Evolutionary conservation across 2,888 invertebrate genomes (phyloP).

Genomic region (Strigamia crassipes): DNA sequence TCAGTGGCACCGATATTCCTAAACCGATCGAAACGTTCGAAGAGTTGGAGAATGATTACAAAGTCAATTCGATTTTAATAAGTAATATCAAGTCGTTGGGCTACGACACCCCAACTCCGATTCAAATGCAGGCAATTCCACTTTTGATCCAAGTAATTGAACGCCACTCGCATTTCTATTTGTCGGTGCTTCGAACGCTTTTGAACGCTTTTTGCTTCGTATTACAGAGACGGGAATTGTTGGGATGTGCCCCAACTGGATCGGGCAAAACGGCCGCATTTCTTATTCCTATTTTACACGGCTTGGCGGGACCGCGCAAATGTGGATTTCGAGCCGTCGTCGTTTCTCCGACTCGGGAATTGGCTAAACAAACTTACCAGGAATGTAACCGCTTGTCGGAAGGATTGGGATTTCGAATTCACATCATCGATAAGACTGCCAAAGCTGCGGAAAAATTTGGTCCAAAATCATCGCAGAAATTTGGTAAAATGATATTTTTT

Average conservation of each 20-base stretch:
- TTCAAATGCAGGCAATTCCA: slow-evolving; percentile 78
- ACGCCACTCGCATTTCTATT: too few relatives aligned
- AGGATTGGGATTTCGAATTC: slow-evolving; percentile 72
- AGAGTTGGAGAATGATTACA: slow-evolving; percentile 66
- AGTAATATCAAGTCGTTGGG: slow-evolving; percentile 72
- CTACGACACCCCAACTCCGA: slow-evolving; percentile 78
- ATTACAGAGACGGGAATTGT: slow-evolving; percentile 73
- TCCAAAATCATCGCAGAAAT: slow-evolving; percentile 74
- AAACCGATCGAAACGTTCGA: slow-evolving; percentile 74
- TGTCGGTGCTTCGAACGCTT: too few relatives aligned
- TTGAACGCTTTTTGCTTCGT: too few relatives aligned
- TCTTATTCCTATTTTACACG: slow-evolving; percentile 82
- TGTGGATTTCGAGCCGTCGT: slow-evolving; percentile 84
- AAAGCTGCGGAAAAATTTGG: slow-evolving; percentile 74
- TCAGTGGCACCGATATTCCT: slow-evolving; percentile 78
- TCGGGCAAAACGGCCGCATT: slow-evolving; percentile 97
- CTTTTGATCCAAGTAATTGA: slow-evolving; percentile 74
- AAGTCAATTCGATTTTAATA: slow-evolving; percentile 65
- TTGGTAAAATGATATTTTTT: slow-evolving; percentile 64
- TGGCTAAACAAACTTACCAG: slow-evolving; percentile 85
- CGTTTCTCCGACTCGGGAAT: slow-evolving; percentile 89
- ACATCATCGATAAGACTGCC: slow-evolving; percentile 75
- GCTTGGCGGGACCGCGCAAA: slow-evolving; percentile 70
- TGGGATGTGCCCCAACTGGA: slow-evolving; percentile 96
- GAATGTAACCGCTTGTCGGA: slow-evolving; percentile 78